Base-by-base conservation (phyloP, 2,113 vertebrate genomes). In the Edolisoma coerulescens region DNA sequence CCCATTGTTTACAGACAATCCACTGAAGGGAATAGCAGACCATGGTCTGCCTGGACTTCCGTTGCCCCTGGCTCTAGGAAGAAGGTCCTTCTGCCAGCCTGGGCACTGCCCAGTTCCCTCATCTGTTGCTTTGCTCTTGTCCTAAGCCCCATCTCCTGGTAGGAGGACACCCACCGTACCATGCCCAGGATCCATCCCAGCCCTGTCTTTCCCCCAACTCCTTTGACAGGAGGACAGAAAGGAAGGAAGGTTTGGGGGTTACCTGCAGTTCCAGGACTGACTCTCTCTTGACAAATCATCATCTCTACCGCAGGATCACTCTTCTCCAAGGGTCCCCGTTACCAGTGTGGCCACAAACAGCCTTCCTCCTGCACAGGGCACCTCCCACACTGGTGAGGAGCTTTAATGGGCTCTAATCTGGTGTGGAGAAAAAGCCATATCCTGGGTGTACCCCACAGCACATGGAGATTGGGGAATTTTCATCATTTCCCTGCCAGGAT, bases 201-300 rank as follows among this genome's bases (percentile, higher is more conserved):
- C 15, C 30, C 39, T 52, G 17, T 13, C 16, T 64, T 47, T 77
- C 14, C 27, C n/a, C 52, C 23, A 37, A 26, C 6, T 37, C 8
- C 30, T 68, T 32, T 52, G n/a, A 26, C 11, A 50, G 35, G 19
- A 87, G 7, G 24, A 53, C 22, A 88, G 70, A 61, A 88, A 82
- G 13, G 32, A 85, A 89, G 28, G 60, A 82, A 83, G 24, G 18
- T 8, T 71, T 57, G 21, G 18, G 42, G 37, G 30, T 95, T 92
- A 95, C 95, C 89, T 95, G 92, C 42, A 44, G 27, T 30, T 80
- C 73, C 73, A 53, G 74, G 14, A 49, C 42, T 68, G 89, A 18
- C 44, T 32, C 47, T 71, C 14, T 8, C 32, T 49, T 1, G 47
- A 19, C 0, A 4, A 35, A 68, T 49, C 92, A 92, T 94, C 39